These are phyloP conservation scores for Orgyia antiqua DNA, from an alignment of 2,888 invertebrate species.

Conservation along the genomic window DNA sequence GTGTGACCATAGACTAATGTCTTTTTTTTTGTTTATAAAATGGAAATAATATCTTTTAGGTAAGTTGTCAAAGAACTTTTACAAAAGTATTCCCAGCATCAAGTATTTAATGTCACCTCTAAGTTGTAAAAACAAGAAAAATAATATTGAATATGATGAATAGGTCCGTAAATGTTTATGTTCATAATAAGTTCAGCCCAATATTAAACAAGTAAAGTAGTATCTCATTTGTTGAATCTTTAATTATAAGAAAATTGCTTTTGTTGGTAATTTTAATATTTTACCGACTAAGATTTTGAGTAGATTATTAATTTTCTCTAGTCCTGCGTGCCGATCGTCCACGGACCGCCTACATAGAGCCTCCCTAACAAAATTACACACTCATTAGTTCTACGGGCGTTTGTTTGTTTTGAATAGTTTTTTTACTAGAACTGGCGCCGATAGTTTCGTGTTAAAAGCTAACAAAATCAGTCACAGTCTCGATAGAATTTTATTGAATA, in stretches of 20 bases:
- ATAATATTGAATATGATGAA: no score
- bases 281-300: slow-evolving; percentile 16
- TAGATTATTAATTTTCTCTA: slow-evolving; percentile 46
- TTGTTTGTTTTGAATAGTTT: slow-evolving; percentile 43
- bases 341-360: slow-evolving; percentile 62
- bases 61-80: no score
- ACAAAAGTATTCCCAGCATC: no score
- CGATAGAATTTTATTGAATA: slow-evolving; percentile 34
- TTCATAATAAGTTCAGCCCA: no score
- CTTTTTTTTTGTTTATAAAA: no score
- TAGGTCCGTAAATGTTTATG: no score
- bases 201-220: background rate
- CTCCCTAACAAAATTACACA: slow-evolving; percentile 69
- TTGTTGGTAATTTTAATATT: slow-evolving; percentile 16
- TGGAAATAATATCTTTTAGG: no score
- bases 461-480: slow-evolving; percentile 69
- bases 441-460: slow-evolving; percentile 46
- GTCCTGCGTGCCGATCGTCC: slow-evolving; percentile 20
- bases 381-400: slow-evolving; percentile 63
- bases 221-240: slow-evolving; percentile 3
- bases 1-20: no score
- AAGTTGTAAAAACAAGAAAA: no score
- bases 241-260: slow-evolving; percentile 9
- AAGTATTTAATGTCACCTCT: no score
- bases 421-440: slow-evolving; percentile 59